A percentile compares a stretch with the other conserved stretches of the same genome.
Evolutionary conservation across 2,888 invertebrate species (phyloP).

Genomic region (Ischnus inquisitorius): DNA sequence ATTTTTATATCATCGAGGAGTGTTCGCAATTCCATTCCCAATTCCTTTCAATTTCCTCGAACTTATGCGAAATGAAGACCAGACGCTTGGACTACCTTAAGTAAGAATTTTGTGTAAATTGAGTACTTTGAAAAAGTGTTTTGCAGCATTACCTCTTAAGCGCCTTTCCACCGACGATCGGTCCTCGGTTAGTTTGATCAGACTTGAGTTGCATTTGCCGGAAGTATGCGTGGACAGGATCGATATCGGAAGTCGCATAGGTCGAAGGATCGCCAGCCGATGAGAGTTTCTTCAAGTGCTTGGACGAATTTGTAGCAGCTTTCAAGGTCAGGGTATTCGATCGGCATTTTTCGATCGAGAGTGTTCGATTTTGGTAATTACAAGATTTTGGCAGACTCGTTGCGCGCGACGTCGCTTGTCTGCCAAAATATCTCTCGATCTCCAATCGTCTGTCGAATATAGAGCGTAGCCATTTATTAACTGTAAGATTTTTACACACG

Average conservation of each 20-base stretch:
- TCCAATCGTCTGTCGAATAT: not conserved
- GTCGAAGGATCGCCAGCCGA: not conserved
- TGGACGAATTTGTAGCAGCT: not conserved
- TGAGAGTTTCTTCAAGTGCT: not conserved
- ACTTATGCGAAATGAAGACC: too few species aligned
- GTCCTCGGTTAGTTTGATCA: not conserved
- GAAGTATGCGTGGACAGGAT: not conserved
- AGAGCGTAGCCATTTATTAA: not conserved
- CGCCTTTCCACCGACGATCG: not conserved
- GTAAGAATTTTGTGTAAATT: too few species aligned
- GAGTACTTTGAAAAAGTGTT: not conserved
- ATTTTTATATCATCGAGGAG: too few species aligned
- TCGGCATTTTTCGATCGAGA: not conserved
- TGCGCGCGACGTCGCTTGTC: not conserved
- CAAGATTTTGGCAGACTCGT: not conserved
- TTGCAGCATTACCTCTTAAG: not conserved
- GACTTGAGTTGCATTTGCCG: not conserved
- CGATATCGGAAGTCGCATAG: not conserved
- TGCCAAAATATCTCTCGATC: not conserved
- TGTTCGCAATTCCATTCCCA: too few species aligned
- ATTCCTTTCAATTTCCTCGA: too few species aligned
- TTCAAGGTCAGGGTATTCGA: conserved; percentile 6
- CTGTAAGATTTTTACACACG: not conserved
- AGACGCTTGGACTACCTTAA: too few species aligned
- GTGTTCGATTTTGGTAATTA: not conserved